These are phyloP conservation scores for Silurus meridionalis DNA, from an alignment of 2,113 vertebrate genomes.

Conservation along the genomic window DNA sequence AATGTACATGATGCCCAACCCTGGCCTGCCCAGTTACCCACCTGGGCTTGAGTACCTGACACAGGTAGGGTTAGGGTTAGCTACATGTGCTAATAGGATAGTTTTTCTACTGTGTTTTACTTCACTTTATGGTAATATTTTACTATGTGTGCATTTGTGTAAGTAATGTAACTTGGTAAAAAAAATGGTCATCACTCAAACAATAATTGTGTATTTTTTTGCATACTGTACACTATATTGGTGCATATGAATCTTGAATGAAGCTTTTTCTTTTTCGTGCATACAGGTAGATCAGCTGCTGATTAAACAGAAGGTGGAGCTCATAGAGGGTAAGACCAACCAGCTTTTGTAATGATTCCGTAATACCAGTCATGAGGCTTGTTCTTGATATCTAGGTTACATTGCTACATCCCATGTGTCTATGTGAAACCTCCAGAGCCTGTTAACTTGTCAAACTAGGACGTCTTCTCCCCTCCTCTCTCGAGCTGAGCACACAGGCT, in stretches of 20 bases:
- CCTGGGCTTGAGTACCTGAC: slow-evolving; percentile 76
- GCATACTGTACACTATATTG: background rate
- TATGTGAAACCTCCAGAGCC: background rate
- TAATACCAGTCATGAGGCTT: background rate
- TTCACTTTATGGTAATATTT: background rate
- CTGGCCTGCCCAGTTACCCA: slow-evolving; percentile 69
- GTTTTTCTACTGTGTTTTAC: background rate
- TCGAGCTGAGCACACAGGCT: background rate
- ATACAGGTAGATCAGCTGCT: slow-evolving; percentile 89
- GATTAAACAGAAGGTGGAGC: slow-evolving; percentile 94
- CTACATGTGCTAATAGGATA: background rate
- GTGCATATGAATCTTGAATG: background rate
- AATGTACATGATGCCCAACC: slow-evolving; percentile 69
- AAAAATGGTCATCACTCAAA: background rate
- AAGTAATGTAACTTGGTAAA: background rate
- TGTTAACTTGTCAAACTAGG: background rate
- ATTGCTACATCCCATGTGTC: background rate
- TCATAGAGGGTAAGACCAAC: slow-evolving; percentile 84
- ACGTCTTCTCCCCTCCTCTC: background rate
- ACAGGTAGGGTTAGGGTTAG: slow-evolving; percentile 68
- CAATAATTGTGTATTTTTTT: background rate
- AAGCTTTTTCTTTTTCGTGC: slow-evolving; percentile 16
- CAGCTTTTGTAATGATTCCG: background rate
- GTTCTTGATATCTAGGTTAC: background rate
- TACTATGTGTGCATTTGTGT: background rate